These are phyloP conservation scores for Heterochromis multidens DNA, from an alignment of 2,113 vertebrate genomes.

Conservation along the genomic window DNA sequence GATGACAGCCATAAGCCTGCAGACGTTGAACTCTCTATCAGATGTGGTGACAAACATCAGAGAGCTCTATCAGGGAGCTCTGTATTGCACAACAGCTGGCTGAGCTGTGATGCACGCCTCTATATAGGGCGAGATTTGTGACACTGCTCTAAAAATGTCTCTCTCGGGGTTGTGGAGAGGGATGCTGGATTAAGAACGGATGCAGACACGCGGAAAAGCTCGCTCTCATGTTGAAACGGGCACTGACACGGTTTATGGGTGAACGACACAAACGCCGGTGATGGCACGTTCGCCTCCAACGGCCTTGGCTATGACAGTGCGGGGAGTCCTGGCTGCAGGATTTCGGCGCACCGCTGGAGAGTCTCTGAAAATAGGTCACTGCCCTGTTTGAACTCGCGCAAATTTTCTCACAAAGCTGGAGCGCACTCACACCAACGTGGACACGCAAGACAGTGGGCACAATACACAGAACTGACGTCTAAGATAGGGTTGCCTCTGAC, in stretches of 20 bases:
- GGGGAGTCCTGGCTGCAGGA: slow-evolving; percentile 15
- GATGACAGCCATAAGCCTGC: background rate
- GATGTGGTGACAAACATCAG: slow-evolving; percentile 46
- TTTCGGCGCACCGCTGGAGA: slow-evolving; percentile 35
- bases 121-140: slow-evolving; percentile 27
- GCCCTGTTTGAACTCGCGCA: slow-evolving; percentile 51
- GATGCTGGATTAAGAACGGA: background rate
- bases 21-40: slow-evolving; percentile 61
- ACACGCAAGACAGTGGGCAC: slow-evolving; percentile 7
- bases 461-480: background rate
- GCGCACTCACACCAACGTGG: background rate
- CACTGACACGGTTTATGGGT: slow-evolving; percentile 8
- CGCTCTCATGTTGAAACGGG: background rate
- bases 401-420: background rate
- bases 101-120: slow-evolving; percentile 16
- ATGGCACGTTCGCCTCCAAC: slow-evolving; percentile 28
- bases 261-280: slow-evolving; percentile 9
- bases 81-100: slow-evolving; percentile 65
- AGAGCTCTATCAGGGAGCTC: slow-evolving; percentile 4
- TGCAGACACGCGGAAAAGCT: background rate
- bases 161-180: background rate
- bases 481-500: slow-evolving; percentile 5
- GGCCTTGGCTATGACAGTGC: slow-evolving; percentile 12
- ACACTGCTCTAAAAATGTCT: slow-evolving; percentile 19
- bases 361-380: slow-evolving; percentile 66